A percentile compares a stretch with the other conserved stretches of the same genome.
phyloP scores from a whole-genome alignment of 2,888 invertebrate species.

The Phyllotreta striolata region DNA sequence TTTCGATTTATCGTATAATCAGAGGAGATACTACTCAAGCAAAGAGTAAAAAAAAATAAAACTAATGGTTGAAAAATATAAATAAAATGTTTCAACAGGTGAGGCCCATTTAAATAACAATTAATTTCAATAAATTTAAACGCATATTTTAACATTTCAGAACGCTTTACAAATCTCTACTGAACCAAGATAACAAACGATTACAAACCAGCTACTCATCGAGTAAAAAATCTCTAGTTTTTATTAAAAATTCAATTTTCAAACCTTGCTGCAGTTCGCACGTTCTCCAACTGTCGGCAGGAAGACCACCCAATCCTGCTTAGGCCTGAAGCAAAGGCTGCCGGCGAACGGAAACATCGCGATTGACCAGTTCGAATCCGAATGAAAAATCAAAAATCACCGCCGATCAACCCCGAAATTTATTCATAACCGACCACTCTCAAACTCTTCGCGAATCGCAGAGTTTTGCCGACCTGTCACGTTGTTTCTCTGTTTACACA shows the following conservation, averaged over 20 bases:
- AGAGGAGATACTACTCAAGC: conserved; percentile 2
- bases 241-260: conserved; percentile 14
- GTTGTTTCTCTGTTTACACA: conserved; percentile 28
- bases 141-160: no score
- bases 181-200: background rate
- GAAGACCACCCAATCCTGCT: conserved; percentile 36
- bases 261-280: conserved; percentile 24
- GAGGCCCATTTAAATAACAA: conserved; percentile 6
- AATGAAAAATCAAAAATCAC: conserved; percentile 4
- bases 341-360: conserved; percentile 44
- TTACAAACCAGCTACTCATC: background rate
- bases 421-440: background rate
- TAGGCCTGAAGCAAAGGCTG: conserved; percentile 72
- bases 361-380: conserved; percentile 28
- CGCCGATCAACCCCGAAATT: background rate
- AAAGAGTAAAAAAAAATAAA: background rate
- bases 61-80: no score
- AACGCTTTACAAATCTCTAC: background rate
- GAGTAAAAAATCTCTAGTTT: background rate
- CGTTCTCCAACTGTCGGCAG: conserved; percentile 16
- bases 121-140: background rate
- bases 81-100: conserved; percentile 22
- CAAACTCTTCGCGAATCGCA: no score
- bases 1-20: no score
- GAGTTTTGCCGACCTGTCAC: conserved; percentile 21